Base-by-base conservation (phyloP, 2,113 vertebrate species). In the Nansenia antarctica region DNA sequence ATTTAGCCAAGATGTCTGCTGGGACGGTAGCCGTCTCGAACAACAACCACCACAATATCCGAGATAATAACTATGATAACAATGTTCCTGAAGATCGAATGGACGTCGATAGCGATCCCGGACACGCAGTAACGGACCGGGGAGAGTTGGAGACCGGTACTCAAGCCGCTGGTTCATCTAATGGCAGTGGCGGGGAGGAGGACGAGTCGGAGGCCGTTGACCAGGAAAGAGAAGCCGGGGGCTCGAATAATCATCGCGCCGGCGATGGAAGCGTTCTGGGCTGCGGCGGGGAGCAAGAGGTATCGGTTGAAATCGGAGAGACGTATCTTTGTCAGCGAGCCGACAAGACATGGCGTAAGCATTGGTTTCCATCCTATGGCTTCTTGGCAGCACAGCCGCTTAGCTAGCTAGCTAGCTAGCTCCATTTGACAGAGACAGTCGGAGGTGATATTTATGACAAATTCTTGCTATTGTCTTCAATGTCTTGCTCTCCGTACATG, bases 271-370 rank as follows among this genome's bases (percentile, higher is more conserved):
- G 68, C 2, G 54, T 76, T 22, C 72, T 81, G 9, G 66, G 76
- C 80, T 37, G 90, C 73, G 86, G 91, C n/a, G 88, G 95, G 67
- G 96, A 98, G 74, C 93, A 95, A 8, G 96, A 98, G 81, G 96
- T 96, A 79, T 92, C 94, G 12, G 96, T 97, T 59, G 95, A 97
- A 74, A 97, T 98, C 3, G 96, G 96, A 68, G 95, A 94, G 80
- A 98, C 94, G 0, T 98, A 96, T 89, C 85, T 96, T 57, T 98
- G 96, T 78, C 92, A 95, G 76, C 89, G 96, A 12, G 92, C 94
- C 0, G 96, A 98, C 57, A 95, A 95, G 73, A 93, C 93, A 12
- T 98, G 96, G 96, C 95, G 96, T 98, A 81, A 95, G 92, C 87
- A 47, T 42, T n/a, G 6, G 15, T 58, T 58, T 58, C 45, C 45